A percentile compares a stretch with the other conserved stretches of the same genome.
These are phyloP conservation scores for Halcyon malimbica DNA, from an alignment of 2,113 vertebrate species.

Conservation along the genomic window DNA sequence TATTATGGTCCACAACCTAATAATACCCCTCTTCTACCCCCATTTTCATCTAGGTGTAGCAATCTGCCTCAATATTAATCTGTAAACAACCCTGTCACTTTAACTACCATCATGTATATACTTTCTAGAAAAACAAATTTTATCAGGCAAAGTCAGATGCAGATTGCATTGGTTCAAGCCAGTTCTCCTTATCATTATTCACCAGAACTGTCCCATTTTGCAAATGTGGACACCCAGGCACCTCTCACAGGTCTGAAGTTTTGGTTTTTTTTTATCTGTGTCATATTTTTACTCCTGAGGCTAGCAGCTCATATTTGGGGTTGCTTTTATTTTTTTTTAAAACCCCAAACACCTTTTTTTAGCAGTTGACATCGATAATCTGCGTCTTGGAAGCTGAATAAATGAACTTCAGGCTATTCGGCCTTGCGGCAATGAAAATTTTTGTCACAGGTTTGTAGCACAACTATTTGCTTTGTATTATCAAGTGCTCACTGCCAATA, in stretches of 20 bases:
- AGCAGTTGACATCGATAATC: neutral
- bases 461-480: neutral
- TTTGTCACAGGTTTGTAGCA: neutral
- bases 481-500: neutral
- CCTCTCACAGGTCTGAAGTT: neutral
- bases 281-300: neutral
- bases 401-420: neutral
- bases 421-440: neutral
- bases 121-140: slow-evolving; percentile 73
- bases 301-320: neutral
- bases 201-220: slow-evolving; percentile 43
- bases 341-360: neutral
- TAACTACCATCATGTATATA: neutral
- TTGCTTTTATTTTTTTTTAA: neutral
- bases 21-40: neutral
- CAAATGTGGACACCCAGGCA: neutral
- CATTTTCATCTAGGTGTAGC: neutral
- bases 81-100: slow-evolving; percentile 35
- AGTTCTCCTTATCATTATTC: slow-evolving; percentile 63
- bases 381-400: neutral
- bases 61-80: neutral
- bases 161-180: slow-evolving; percentile 49
- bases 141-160: slow-evolving; percentile 74
- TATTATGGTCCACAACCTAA: neutral
- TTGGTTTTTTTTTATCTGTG: neutral